Evolutionary conservation across 2,113 vertebrate species (phyloP), one percentile per base, ranked within the genome.

Genomic region (Hyperoodon ampullatus): DNA sequence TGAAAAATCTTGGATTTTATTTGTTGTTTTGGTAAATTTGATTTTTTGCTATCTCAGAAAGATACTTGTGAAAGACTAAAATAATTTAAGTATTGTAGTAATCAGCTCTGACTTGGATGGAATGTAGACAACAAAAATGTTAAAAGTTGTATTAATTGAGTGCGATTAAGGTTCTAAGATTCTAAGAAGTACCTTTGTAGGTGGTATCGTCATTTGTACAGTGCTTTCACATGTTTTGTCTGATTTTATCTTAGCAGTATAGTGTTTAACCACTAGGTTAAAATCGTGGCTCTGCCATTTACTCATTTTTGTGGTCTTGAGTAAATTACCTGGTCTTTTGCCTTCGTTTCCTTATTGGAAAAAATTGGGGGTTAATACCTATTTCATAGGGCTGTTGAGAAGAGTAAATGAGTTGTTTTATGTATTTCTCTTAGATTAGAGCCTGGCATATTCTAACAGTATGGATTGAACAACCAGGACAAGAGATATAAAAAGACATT

Each of bases 21-120:
- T 82, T 95, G 26, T 94, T 94, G 50, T 90, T 93, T 94, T 80
- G 33, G 12, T 83, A 60, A 95, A 82, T 78, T 97, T 94, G 8
- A 47, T 63, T 83, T 21, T 89, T 96, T 90, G 74, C 63, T 93
- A 13, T 92, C 50, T 90, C 15, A 93, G 30, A 15, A 91, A 88
- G 42, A 10, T 92, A 80, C 39, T 92, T 96, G 21, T 92, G 42
- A 97, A 63, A 63, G 47, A 86, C 47, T 55, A 35, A 72, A 72
- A 83, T n/a, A 81, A 74, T 8, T 71, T 68, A 74, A 82, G 44
- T 97, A 82, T 89, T 94, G n/a, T 94, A 85, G 35, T 86, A 53
- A 50, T 74, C 44, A 80, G 55, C 35, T 85, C 8, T 86, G 23
- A 14, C 58, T 89, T 70, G 68, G 23, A 23, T 90, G 33, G 47